Evolutionary conservation across 2,113 vertebrate species (phyloP).

Genomic region (Gymnobelideus leadbeateri): DNA sequence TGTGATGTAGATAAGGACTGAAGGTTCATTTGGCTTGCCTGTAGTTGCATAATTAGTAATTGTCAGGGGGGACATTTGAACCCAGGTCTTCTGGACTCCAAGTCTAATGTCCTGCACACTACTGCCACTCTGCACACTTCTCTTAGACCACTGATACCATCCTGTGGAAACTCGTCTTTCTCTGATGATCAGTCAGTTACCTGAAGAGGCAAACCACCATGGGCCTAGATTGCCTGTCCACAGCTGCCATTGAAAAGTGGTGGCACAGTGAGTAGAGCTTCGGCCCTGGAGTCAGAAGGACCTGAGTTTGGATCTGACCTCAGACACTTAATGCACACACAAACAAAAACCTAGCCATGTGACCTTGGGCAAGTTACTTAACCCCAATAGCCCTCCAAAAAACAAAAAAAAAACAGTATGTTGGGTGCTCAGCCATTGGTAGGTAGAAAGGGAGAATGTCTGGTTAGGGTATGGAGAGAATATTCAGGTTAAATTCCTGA

Average conservation of each 20-base stretch:
- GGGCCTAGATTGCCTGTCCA: neutral
- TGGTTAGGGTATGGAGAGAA: neutral
- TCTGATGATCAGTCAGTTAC: neutral
- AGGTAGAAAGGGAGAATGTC: neutral
- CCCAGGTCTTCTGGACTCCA: neutral
- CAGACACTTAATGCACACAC: too few species aligned
- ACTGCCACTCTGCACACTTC: neutral
- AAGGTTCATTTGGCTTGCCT: too few species aligned
- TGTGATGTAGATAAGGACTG: too few species aligned
- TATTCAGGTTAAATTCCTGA: neutral
- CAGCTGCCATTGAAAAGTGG: neutral
- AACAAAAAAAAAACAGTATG: too few species aligned
- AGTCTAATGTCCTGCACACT: neutral
- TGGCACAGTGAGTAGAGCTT: too few species aligned
- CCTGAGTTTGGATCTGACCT: too few species aligned
- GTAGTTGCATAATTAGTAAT: neutral
- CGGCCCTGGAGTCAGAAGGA: too few species aligned
- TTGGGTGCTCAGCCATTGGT: neutral
- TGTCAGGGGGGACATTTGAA: neutral
- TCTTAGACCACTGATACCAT: slow-evolving; percentile 26
- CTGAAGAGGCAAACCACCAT: neutral
- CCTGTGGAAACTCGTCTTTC: neutral
- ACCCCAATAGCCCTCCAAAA: too few species aligned
- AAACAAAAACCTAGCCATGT: too few species aligned
- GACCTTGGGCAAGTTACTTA: too few species aligned